Base-by-base conservation (phyloP, 2,888 invertebrate genomes). In the Campopleginae sp. region DNA sequence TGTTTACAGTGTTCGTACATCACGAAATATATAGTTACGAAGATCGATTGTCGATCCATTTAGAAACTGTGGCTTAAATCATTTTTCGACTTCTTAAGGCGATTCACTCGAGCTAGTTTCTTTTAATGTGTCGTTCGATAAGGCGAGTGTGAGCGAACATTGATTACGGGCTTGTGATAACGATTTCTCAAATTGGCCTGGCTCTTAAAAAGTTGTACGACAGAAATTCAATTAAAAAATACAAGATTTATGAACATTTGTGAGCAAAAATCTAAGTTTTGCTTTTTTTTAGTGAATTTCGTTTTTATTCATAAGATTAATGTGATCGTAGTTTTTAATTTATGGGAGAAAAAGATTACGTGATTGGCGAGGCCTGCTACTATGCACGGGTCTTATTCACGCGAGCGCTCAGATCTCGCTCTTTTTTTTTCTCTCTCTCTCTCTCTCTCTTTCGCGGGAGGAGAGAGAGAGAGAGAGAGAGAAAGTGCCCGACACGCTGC, bases 401-500 rank as follows among this genome's bases (percentile, higher is more conserved):
- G 33, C 65, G 54, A 77, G 42, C 33, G 68, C 51, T 70, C 44
- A 44, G n/a, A 33, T 78, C 54, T 71, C 71, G 10, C 27, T 31
- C 70, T 54, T 19, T 38, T 10, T 38, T 10, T 38, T n/a, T n/a
- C n/a, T n/a, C n/a, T n/a, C n/a, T n/a, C n/a, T n/a, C n/a, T n/a
- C n/a, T n/a, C 10, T 38, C 38, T 38, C 38, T 38, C 38, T 38
- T 38, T 10, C 38, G 38, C 38, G 10, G 10, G 38, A 38, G 38
- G 38, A 38, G 38, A 33, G 33, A 33, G 6, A 33, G 63, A 63
- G 70, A 38, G 38, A 38, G 38, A 38, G 38, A 33, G 33, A 33
- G 6, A 33, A 48, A 63, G 70, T 38, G 63, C 80, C 71, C 83
- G 83, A 61, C 63, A 77, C 83, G 85, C 76, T 83, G 85, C 85